Conservation (phyloP, 2,888 invertebrate species). For the Dorcus hopei region DNA sequence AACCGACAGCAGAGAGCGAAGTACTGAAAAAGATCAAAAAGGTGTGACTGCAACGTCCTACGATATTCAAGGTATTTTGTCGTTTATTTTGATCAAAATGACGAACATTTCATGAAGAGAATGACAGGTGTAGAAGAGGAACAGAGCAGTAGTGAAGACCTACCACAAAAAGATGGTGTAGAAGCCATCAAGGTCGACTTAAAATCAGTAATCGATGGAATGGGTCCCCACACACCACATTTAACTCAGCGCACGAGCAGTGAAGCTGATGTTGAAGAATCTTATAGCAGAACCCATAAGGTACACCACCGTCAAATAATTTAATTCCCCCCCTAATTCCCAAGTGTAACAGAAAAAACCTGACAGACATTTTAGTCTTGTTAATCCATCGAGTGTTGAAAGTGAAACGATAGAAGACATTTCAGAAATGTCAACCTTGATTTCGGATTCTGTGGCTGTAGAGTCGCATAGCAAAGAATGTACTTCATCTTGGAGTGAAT, state of each 20-base stretch:
- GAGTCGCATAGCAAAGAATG: too few species aligned
- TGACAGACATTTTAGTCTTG: too few species aligned
- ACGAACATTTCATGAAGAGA: too few species aligned
- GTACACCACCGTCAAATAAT: too few species aligned
- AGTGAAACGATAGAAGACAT: slow-evolving; percentile 29
- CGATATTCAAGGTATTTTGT: slow-evolving; percentile 10
- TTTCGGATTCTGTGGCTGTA: slow-evolving; percentile 15
- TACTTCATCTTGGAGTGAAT: too few species aligned
- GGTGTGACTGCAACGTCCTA: slow-evolving; percentile 13
- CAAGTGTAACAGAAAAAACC: too few species aligned
- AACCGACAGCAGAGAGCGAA: background rate
- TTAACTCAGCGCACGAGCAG: slow-evolving; percentile 15
- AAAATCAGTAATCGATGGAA: slow-evolving; percentile 31
- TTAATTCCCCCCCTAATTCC: too few species aligned
- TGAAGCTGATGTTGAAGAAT: slow-evolving; percentile 29
- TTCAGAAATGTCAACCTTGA: slow-evolving; percentile 26
- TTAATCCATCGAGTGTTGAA: slow-evolving; percentile 11
- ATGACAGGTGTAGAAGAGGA: too few species aligned
- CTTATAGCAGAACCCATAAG: background rate
- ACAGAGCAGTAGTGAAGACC: too few species aligned
- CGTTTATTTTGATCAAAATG: too few species aligned
- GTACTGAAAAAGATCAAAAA: background rate
- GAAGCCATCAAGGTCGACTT: slow-evolving; percentile 26
- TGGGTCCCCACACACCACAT: slow-evolving; percentile 30
- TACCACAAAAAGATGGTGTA: slow-evolving; percentile 8